Evolutionary conservation across 1,140 invertebrate species (phyloP).

Genomic region (Apis mellifera): DNA sequence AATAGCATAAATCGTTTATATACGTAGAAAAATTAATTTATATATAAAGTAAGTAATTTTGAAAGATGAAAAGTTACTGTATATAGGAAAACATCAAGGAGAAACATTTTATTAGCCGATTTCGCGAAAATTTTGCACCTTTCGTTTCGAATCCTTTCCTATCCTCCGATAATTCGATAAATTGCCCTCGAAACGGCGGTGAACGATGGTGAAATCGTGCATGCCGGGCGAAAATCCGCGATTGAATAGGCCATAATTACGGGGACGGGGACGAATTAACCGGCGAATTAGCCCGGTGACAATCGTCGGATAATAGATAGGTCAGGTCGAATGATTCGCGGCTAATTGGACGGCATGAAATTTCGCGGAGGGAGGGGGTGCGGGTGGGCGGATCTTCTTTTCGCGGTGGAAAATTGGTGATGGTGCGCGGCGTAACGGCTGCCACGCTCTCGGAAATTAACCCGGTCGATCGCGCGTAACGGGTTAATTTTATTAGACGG

Average conservation of each 20-base stretch:
- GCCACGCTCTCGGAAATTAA: neutral
- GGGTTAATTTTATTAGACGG: conserved; percentile 52
- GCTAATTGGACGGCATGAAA: conserved; percentile 38
- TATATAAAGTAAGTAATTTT: no score
- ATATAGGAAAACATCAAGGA: no score
- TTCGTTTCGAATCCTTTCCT: no score
- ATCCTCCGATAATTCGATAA: no score
- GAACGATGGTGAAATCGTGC: neutral
- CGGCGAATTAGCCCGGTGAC: conserved; percentile 43
- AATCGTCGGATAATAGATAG: conserved; percentile 36
- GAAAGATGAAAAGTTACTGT: no score
- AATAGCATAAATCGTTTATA: no score
- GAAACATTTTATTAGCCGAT: no score
- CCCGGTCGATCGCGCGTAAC: conserved; percentile 12
- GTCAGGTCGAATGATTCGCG: conserved; percentile 31
- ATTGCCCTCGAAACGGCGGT: neutral
- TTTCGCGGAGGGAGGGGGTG: neutral
- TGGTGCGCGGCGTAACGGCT: neutral
- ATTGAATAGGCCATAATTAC: conserved; percentile 45
- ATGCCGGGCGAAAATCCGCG: conserved; percentile 8
- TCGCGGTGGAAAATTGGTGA: conserved; percentile 19
- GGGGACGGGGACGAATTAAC: conserved; percentile 43
- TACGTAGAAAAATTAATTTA: no score
- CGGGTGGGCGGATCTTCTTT: conserved; percentile 29
- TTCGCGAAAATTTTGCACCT: no score